Evolutionary conservation across 2,888 invertebrate genomes (phyloP).

Genomic region (Philaethria dido): DNA sequence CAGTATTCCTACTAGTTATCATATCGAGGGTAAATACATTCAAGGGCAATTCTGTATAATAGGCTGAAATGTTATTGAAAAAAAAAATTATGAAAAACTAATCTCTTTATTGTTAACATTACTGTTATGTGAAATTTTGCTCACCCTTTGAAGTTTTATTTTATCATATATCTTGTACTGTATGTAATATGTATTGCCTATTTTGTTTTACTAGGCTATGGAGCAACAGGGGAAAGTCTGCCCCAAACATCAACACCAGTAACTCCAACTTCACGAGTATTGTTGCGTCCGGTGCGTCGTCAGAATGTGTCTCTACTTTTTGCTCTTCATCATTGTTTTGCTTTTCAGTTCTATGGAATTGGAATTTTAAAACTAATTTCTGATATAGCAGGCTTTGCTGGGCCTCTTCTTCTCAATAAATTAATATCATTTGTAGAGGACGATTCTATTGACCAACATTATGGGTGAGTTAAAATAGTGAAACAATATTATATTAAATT

Average conservation of each 20-base stretch:
- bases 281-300: constrained; percentile 62
- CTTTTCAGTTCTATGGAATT: constrained; percentile 91
- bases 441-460: constrained; percentile 85
- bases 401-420: constrained; percentile 93
- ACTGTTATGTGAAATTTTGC: too few relatives aligned
- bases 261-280: constrained; percentile 67
- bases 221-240: constrained; percentile 63
- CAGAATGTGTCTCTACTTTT: constrained; percentile 85
- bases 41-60: too few relatives aligned
- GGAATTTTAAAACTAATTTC: constrained; percentile 92
- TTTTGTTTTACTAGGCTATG: constrained; percentile 62
- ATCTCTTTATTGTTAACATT: too few relatives aligned
- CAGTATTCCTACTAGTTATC: too few relatives aligned
- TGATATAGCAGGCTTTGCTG: constrained; percentile 93
- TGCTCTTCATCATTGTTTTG: constrained; percentile 90
- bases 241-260: constrained; percentile 70
- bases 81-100: too few relatives aligned
- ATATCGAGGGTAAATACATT: too few relatives aligned
- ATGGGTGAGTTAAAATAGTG: constrained; percentile 84
- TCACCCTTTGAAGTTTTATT: not conserved
- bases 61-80: too few relatives aligned
- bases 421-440: constrained; percentile 92
- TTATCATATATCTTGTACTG: not conserved
- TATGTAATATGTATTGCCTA: not conserved
- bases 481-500: not conserved